Base-by-base conservation (phyloP, 1,140 invertebrate species). In the Macrosteles quadrilineatus region DNA sequence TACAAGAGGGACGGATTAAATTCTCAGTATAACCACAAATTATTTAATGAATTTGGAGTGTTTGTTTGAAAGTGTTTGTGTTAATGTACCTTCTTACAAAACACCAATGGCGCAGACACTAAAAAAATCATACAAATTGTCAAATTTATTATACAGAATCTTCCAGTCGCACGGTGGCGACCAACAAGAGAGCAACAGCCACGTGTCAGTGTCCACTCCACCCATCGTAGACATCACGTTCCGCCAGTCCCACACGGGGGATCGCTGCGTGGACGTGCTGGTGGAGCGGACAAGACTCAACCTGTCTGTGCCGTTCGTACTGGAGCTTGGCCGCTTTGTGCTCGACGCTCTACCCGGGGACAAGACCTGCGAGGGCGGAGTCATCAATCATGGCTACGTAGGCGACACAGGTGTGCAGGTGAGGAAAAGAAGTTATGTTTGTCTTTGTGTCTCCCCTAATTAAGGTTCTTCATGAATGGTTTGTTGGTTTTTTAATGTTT, bases 231-330 rank as follows among this genome's bases (percentile, higher is more conserved):
- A 89, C 74, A 77, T 90, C 1, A 86, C 86, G 0, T 90, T 86
- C 78, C 82, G 86, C 75, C 83, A 86, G 74, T 86, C 85, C 25
- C 85, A 86, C 72, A 81, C 85, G n/a, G 84, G 87, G 27, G 88
- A 88, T 71, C 83, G 80, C 72, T 85, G 84, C 77, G 83, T 86
- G 32, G 88, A 93, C 77, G 83, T 90, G 27, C 83, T 89, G 17
- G 84, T 93, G 17, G 91, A 93, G 74, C 84, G 90, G 63, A 86
- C 90, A 2, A 81, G 88, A 59, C 75, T 92, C n/a, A 91, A 91
- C 77, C 77, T 93, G 1, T 88, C 89, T 1, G 84, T 91, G 27
- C 86, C 90, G 17, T 92, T 92, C 80, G 79, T 90, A 12, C 81
- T 90, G 71, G 86, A 88, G 43, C 76, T 93, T 25, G 84, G 85